phyloP scores from a whole-genome alignment of 1,140 invertebrate genomes.

The Holcopasites calliopsidis region DNA sequence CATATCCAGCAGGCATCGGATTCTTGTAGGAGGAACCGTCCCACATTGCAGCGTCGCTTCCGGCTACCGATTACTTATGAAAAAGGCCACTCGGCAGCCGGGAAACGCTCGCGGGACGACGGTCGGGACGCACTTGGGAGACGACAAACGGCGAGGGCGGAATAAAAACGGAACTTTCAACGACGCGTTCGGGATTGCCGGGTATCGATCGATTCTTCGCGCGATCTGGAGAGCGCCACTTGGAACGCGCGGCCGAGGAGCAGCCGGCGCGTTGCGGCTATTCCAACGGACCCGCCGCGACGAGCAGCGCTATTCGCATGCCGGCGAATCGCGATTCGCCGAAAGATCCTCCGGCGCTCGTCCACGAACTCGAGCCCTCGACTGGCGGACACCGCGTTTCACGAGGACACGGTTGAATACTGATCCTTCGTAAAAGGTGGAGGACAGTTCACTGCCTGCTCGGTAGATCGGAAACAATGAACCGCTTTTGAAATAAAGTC shows the following conservation, averaged over 20 bases:
- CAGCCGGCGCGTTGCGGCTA: slow-evolving; percentile 9
- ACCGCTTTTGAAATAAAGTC: too few species aligned
- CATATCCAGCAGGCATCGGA: slow-evolving; percentile 9
- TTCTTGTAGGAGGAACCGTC: not conserved
- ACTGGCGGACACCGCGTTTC: too few species aligned
- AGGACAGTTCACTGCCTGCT: too few species aligned
- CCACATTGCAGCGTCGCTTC: not conserved
- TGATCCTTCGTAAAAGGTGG: too few species aligned
- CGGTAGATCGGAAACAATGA: too few species aligned
- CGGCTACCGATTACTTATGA: slow-evolving; percentile 36
- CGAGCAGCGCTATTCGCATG: slow-evolving; percentile 57
- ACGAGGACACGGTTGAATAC: too few species aligned
- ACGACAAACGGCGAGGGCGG: not conserved
- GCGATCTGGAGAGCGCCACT: slow-evolving; percentile 48
- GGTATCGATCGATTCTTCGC: slow-evolving; percentile 14
- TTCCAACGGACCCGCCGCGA: slow-evolving; percentile 27
- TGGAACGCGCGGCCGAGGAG: not conserved
- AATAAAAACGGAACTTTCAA: slow-evolving; percentile 24
- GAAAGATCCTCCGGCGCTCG: not conserved
- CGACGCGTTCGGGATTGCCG: slow-evolving; percentile 13
- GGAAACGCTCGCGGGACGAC: not conserved
- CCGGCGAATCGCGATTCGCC: slow-evolving; percentile 46
- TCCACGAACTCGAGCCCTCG: too few species aligned
- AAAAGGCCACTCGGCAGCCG: slow-evolving; percentile 13
- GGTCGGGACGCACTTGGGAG: too few species aligned